These are phyloP conservation scores for Drosophila equinoxialis DNA, from an alignment of 1,140 invertebrate genomes.

Conservation along the genomic window DNA sequence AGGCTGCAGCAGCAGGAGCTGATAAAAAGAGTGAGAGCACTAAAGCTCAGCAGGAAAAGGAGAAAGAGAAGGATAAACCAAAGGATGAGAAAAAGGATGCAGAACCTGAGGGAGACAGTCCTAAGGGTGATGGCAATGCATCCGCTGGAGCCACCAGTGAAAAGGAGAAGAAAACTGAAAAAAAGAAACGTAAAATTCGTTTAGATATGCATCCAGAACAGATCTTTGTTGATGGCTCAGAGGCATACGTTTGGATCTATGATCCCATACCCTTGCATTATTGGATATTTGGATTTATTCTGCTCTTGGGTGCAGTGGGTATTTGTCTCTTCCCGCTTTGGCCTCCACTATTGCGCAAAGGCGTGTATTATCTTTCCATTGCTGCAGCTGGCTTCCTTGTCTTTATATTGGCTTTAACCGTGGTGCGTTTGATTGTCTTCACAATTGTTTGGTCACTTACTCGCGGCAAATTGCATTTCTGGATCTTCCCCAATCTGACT, in stretches of 20 bases:
- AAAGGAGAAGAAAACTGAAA: constrained; percentile 84
- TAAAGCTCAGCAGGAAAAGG: constrained; percentile 81
- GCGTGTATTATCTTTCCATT: constrained; percentile 98
- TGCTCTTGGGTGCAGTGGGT: constrained; percentile 96
- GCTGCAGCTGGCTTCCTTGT: constrained; percentile 96
- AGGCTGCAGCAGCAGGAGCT: constrained; percentile 82
- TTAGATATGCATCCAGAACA: constrained; percentile 98
- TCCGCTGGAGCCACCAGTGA: constrained; percentile 34
- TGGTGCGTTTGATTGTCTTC: constrained; percentile 95
- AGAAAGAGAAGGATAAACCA: constrained; percentile 83
- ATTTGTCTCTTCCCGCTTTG: constrained; percentile 99
- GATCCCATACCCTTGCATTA: constrained; percentile 98
- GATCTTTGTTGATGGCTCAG: constrained; percentile 94
- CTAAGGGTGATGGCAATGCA: constrained; percentile 45
- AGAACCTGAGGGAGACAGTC: constrained; percentile 42
- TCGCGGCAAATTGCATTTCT: constrained; percentile 96
- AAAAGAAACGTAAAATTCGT: constrained; percentile 88
- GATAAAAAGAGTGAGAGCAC: constrained; percentile 57
- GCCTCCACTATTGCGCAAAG: constrained; percentile 95
- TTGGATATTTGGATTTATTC: constrained; percentile 95
- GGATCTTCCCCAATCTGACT: constrained; percentile 98
- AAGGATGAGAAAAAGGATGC: constrained; percentile 55
- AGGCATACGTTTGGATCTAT: constrained; percentile 99
- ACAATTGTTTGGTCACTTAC: constrained; percentile 95
- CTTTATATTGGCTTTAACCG: constrained; percentile 94